These are phyloP conservation scores for Scolanthus callimorphus DNA, from an alignment of 92 coral and sea anemone genomes.

Conservation along the genomic window DNA sequence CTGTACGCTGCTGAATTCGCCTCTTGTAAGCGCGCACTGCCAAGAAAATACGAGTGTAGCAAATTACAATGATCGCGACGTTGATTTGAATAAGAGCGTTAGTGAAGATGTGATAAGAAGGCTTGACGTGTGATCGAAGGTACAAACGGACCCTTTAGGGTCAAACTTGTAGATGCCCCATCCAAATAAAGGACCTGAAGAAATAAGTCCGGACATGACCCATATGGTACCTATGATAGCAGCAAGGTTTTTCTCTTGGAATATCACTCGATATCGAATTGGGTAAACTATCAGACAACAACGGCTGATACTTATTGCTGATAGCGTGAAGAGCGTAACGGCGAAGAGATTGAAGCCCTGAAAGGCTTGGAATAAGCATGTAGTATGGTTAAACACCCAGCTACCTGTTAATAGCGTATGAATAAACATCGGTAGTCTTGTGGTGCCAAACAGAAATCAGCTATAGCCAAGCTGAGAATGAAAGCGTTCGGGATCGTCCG, in stretches of 20 bases:
- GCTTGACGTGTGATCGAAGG: conserved; percentile 33
- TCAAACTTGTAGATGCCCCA: conserved; percentile 46
- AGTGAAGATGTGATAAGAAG: conserved; percentile 24
- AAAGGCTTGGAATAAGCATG: conserved; percentile 33
- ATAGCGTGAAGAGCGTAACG: conserved; percentile 27
- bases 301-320: conserved; percentile 39
- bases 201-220: conserved; percentile 15
- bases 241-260: conserved; percentile 1
- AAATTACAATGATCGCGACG: conserved; percentile 16
- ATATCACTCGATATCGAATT: conserved; percentile 6
- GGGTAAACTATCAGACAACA: conserved; percentile 26
- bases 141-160: conserved; percentile 30
- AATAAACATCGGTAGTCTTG: conserved; percentile 31
- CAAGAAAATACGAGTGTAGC: conserved; percentile 26
- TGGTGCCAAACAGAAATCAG: conserved; percentile 31
- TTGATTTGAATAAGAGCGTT: conserved; percentile 14
- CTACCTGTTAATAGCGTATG: conserved; percentile 15
- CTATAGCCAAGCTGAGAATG: conserved; percentile 22
- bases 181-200: conserved; percentile 44
- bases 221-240: conserved; percentile 28
- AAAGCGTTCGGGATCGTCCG: conserved; percentile 31
- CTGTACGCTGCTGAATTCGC: too few relatives aligned
- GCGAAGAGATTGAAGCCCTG: conserved; percentile 27
- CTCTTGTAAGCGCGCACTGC: conserved; percentile 30
- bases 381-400: conserved; percentile 12